These are phyloP conservation scores for Synodontis membranacea DNA, from an alignment of 2,113 vertebrate species.

Conservation along the genomic window DNA sequence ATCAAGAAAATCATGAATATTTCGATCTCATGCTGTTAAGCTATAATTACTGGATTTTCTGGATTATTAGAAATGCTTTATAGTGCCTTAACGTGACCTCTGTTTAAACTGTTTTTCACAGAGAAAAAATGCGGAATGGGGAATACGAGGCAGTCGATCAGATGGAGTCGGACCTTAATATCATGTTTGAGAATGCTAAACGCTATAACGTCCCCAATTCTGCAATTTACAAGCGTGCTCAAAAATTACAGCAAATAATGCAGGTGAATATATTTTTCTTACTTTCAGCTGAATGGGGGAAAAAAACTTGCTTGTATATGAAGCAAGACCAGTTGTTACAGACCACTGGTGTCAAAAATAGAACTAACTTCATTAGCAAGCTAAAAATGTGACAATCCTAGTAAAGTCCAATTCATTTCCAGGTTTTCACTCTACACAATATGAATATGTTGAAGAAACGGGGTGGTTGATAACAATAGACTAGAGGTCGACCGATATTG, in stretches of 20 bases:
- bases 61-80: not conserved
- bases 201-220: slow-evolving; percentile 97
- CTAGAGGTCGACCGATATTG: too few species aligned
- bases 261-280: slow-evolving; percentile 75
- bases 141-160: slow-evolving; percentile 93
- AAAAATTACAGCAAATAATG: slow-evolving; percentile 94
- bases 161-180: slow-evolving; percentile 87
- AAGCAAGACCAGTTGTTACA: not conserved
- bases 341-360: not conserved
- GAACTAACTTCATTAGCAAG: not conserved
- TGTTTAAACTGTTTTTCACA: slow-evolving; percentile 56
- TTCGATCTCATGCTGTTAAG: not conserved
- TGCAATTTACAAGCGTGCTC: slow-evolving; percentile 92
- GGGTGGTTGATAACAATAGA: too few species aligned
- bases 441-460: too few species aligned
- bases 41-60: not conserved
- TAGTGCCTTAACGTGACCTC: not conserved
- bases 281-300: not conserved
- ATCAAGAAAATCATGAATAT: not conserved
- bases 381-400: not conserved
- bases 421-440: too few species aligned
- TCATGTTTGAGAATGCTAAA: slow-evolving; percentile 99
- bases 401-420: not conserved
- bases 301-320: not conserved
- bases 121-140: slow-evolving; percentile 91